phyloP scores from a whole-genome alignment of 2,888 invertebrate genomes.

The Coleophora flavipennella region DNA sequence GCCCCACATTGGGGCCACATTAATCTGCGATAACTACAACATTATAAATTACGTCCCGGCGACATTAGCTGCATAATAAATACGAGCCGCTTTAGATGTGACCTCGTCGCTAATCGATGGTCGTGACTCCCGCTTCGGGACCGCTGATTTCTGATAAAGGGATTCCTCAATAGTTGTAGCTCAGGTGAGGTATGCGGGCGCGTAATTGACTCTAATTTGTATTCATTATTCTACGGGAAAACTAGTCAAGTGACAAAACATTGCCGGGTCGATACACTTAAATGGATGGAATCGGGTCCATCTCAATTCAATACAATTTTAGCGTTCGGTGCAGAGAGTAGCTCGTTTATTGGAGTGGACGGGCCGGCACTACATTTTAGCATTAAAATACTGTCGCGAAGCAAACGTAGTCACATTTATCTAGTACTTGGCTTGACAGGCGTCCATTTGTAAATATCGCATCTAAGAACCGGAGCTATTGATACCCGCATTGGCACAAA shows the following conservation, averaged over 20 bases:
- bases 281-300: not conserved
- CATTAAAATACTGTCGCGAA: constrained; percentile 33
- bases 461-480: constrained; percentile 16
- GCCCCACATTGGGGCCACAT: constrained; percentile 10
- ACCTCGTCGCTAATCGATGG: constrained; percentile 13
- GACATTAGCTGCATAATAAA: constrained; percentile 24
- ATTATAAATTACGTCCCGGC: constrained; percentile 21
- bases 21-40: constrained; percentile 17
- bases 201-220: constrained; percentile 14
- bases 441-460: constrained; percentile 45
- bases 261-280: constrained; percentile 10
- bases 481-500: constrained; percentile 11
- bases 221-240: constrained; percentile 6
- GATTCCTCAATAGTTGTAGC: constrained; percentile 4
- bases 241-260: constrained; percentile 14
- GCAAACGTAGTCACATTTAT: constrained; percentile 27
- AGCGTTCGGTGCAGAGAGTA: too few species aligned
- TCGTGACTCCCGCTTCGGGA: constrained; percentile 15
- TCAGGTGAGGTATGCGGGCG: constrained; percentile 4
- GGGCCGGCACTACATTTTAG: constrained; percentile 18
- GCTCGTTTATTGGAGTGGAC: too few species aligned
- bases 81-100: constrained; percentile 16
- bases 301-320: not conserved
- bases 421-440: constrained; percentile 37
- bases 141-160: constrained; percentile 14